Percentiles rank a stretch among this genome's conserved stretches.
phyloP scores from a whole-genome alignment of 2,113 vertebrate genomes.

The Ictalurus punctatus region DNA sequence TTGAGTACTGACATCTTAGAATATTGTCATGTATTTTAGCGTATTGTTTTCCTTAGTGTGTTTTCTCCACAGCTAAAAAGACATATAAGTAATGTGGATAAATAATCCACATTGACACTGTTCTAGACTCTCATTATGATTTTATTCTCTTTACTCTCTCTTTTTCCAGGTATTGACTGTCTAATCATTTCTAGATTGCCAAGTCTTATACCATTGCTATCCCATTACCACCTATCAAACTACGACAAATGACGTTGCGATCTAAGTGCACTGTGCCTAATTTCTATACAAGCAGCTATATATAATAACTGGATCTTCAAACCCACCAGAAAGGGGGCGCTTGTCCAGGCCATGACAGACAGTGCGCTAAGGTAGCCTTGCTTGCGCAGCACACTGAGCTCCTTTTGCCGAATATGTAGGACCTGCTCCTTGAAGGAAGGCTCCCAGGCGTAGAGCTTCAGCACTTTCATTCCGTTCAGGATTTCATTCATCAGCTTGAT shows the following conservation, averaged over 20 bases:
- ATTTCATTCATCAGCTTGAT: slow-evolving; percentile 97
- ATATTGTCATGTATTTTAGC: background rate
- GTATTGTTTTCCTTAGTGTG: background rate
- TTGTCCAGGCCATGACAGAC: slow-evolving; percentile 86
- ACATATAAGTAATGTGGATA: background rate
- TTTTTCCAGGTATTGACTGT: background rate
- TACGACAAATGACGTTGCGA: background rate
- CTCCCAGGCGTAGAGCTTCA: slow-evolving; percentile 98
- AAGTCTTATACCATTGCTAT: background rate
- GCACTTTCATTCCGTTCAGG: slow-evolving; percentile 90
- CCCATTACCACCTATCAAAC: background rate
- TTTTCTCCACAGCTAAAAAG: background rate
- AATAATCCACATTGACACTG: background rate
- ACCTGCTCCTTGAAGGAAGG: slow-evolving; percentile 84
- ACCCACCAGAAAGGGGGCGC: slow-evolving; percentile 87
- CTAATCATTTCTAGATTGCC: background rate
- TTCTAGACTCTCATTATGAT: background rate
- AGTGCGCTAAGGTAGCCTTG: slow-evolving; percentile 82
- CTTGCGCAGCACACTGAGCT: slow-evolving; percentile 82
- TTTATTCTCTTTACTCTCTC: background rate
- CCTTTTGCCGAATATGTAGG: slow-evolving; percentile 79
- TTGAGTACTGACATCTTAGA: background rate
- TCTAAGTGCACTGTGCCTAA: background rate
- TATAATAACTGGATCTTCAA: background rate
- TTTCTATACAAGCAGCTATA: background rate